These are phyloP conservation scores for Acanthoscelides obtectus DNA, from an alignment of 2,888 invertebrate species.

Conservation along the genomic window DNA sequence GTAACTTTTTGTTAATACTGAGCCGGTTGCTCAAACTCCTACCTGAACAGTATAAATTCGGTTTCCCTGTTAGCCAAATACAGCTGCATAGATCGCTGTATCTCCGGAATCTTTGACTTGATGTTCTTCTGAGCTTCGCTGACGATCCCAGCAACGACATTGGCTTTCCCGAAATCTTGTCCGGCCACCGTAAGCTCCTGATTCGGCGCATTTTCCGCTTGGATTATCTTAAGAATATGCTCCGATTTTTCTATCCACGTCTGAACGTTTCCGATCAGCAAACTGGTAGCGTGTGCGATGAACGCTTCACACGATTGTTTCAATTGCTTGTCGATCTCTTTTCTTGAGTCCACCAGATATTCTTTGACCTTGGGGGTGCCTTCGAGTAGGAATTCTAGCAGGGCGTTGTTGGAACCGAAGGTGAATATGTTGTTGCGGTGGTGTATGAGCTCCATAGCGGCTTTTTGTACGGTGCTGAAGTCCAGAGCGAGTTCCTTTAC, in stretches of 20 bases:
- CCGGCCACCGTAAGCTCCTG: slow-evolving; percentile 27
- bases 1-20: no score
- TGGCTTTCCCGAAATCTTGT: slow-evolving; percentile 63
- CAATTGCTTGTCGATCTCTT: slow-evolving; percentile 90
- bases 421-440: slow-evolving; percentile 79
- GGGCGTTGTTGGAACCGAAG: slow-evolving; percentile 78
- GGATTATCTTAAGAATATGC: slow-evolving; percentile 25
- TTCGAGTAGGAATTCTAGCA: slow-evolving; percentile 87
- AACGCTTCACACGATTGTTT: slow-evolving; percentile 87
- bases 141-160: slow-evolving; percentile 64
- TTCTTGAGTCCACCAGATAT: slow-evolving; percentile 88
- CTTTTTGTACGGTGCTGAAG: slow-evolving; percentile 87
- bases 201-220: slow-evolving; percentile 17
- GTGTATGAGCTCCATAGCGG: slow-evolving; percentile 70
- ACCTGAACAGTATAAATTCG: slow-evolving; percentile 83
- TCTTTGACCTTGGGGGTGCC: slow-evolving; percentile 93
- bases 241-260: slow-evolving; percentile 50
- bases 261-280: slow-evolving; percentile 55
- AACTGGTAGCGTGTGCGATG: slow-evolving; percentile 72
- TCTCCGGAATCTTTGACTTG: slow-evolving; percentile 69
- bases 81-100: slow-evolving; percentile 88
- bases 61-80: slow-evolving; percentile 96
- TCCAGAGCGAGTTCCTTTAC: slow-evolving; percentile 91
- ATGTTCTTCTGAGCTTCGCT: slow-evolving; percentile 74
- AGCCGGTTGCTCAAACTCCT: no score